A percentile compares a stretch with the other conserved stretches of the same genome.
Conservation (phyloP, 2,797 vertebrate species). For the Tauraco hartlaubi region DNA sequence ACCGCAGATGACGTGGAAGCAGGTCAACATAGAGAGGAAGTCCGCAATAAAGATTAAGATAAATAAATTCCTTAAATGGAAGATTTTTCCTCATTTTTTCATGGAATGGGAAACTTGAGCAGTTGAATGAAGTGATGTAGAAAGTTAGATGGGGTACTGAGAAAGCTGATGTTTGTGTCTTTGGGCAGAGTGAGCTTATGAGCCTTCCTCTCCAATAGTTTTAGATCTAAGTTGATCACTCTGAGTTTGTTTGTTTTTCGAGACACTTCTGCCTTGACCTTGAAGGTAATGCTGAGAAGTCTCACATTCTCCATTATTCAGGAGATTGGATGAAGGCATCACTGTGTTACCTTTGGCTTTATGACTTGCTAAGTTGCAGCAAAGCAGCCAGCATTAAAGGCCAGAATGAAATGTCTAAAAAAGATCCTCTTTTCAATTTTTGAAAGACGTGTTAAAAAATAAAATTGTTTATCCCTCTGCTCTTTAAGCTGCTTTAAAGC, state of each 20-base stretch:
- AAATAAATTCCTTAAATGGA: neutral
- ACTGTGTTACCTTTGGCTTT: neutral
- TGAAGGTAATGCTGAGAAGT: neutral
- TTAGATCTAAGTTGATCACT: neutral
- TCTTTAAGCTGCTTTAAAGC: neutral
- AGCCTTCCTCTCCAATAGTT: neutral
- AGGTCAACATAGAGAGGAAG: neutral
- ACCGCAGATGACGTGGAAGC: neutral
- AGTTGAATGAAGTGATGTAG: neutral
- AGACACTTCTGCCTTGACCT: neutral
- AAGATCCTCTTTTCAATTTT: neutral
- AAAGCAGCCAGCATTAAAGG: neutral
- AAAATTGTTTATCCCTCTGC: neutral
- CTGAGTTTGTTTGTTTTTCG: neutral
- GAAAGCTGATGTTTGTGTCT: neutral
- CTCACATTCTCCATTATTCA: neutral
- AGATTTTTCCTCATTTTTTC: neutral
- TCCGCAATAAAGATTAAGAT: neutral
- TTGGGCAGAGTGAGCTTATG: accelerated
- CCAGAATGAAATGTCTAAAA: neutral
- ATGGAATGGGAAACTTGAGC: neutral
- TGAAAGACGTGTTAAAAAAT: neutral
- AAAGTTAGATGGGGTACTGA: neutral
- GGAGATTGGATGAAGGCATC: neutral
- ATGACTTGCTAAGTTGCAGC: neutral